Conservation (phyloP, 2,888 invertebrate species). For the Pachliopta kotzebuea region DNA sequence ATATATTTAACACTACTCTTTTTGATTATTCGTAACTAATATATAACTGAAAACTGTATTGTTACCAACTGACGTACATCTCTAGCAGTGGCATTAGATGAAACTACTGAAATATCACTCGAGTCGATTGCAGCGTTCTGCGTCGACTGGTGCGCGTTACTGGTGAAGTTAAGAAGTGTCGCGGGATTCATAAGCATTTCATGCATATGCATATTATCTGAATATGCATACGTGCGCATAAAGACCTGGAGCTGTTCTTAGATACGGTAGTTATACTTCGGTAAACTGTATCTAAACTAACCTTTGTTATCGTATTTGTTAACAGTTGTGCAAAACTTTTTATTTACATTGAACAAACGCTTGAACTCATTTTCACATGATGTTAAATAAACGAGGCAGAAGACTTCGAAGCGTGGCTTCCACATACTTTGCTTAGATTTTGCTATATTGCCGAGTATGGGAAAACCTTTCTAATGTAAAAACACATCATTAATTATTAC, state of each 20-base stretch:
- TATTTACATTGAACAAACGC: not conserved
- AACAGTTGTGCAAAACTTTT: not conserved
- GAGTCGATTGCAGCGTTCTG: conserved; percentile 17
- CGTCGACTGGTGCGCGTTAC: conserved; percentile 9
- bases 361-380: too few relatives aligned
- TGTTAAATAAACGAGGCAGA: too few relatives aligned
- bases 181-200: conserved; percentile 2
- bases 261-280: not conserved
- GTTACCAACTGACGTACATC: conserved; percentile 3
- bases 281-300: not conserved
- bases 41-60: too few relatives aligned
- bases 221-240: conserved; percentile 8
- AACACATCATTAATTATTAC: too few relatives aligned
- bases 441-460: too few relatives aligned
- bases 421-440: too few relatives aligned
- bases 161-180: conserved; percentile 2
- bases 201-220: conserved; percentile 4
- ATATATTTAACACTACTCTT: too few relatives aligned
- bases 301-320: not conserved
- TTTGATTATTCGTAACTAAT: too few relatives aligned
- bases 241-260: not conserved
- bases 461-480: too few relatives aligned
- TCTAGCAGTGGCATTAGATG: conserved; percentile 15
- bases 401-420: too few relatives aligned
- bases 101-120: conserved; percentile 14